phyloP scores from a whole-genome alignment of 2,797 vertebrate genomes.

The Clarias platycephalus region DNA sequence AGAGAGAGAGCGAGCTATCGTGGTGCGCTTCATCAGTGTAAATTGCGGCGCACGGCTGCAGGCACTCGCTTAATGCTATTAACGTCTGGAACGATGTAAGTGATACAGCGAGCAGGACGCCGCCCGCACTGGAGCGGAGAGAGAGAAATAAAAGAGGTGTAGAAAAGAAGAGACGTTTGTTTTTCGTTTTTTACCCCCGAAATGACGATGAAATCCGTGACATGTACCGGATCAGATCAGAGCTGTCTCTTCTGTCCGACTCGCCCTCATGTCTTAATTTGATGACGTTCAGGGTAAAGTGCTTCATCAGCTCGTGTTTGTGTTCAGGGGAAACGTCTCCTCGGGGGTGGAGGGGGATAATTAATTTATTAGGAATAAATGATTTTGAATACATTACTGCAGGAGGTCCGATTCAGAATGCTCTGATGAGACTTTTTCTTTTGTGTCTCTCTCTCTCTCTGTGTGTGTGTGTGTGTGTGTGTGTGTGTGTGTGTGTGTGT shows the following conservation, averaged over 20 bases:
- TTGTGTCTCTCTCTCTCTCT: no score
- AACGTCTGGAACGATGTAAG: slow-evolving; percentile 42
- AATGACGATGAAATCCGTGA: neutral
- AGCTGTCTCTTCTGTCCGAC: no score
- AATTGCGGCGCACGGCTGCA: slow-evolving; percentile 47
- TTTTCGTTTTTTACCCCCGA: neutral
- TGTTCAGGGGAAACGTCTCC: neutral
- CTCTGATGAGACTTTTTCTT: neutral
- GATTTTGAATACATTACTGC: neutral
- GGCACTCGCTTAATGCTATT: slow-evolving; percentile 38
- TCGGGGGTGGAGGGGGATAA: neutral
- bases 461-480: no score
- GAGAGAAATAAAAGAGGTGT: neutral
- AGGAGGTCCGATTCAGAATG: neutral
- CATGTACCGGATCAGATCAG: no score
- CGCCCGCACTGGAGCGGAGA: slow-evolving; percentile 21
- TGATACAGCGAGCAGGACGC: slow-evolving; percentile 19
- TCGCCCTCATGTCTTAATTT: neutral
- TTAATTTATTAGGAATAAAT: neutral
- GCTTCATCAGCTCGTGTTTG: slow-evolving; percentile 11
- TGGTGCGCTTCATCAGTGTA: slow-evolving; percentile 37
- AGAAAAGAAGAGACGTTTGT: neutral
- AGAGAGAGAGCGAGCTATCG: no score
- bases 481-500: no score
- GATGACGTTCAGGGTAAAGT: neutral